Evolutionary conservation across 2,113 vertebrate genomes (phyloP).

Genomic region (Athene noctua): DNA sequence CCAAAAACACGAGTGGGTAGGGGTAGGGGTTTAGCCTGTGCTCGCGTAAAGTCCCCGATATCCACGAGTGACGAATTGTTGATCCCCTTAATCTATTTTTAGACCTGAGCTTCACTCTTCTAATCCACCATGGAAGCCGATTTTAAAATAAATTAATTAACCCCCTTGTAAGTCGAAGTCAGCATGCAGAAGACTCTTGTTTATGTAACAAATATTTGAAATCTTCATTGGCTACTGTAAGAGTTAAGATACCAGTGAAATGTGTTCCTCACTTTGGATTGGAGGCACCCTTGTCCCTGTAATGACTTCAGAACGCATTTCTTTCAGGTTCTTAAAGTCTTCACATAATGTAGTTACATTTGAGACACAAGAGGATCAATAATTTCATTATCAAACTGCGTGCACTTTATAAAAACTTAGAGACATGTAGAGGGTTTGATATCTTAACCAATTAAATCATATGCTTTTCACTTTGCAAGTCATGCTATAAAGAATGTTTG

Average conservation of each 20-base stretch:
- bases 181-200: background rate
- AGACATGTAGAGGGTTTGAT: fast-evolving
- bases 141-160: background rate
- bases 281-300: fast-evolving
- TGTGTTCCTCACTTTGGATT: background rate
- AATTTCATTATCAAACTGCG: background rate
- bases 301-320: background rate
- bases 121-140: background rate
- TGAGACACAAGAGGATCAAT: background rate
- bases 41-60: fast-evolving
- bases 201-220: background rate
- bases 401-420: background rate
- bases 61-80: background rate
- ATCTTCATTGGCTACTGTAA: background rate
- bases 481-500: background rate
- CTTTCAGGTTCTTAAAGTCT: background rate
- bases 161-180: background rate
- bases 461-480: background rate
- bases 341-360: fast-evolving
- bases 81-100: background rate
- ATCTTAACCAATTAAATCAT: background rate
- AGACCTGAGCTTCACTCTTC: background rate
- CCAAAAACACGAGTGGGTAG: fast-evolving
- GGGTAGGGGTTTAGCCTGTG: too few species aligned
- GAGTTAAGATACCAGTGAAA: background rate